Conservation (phyloP, 2,797 vertebrate species). For the Avahi laniger region DNA sequence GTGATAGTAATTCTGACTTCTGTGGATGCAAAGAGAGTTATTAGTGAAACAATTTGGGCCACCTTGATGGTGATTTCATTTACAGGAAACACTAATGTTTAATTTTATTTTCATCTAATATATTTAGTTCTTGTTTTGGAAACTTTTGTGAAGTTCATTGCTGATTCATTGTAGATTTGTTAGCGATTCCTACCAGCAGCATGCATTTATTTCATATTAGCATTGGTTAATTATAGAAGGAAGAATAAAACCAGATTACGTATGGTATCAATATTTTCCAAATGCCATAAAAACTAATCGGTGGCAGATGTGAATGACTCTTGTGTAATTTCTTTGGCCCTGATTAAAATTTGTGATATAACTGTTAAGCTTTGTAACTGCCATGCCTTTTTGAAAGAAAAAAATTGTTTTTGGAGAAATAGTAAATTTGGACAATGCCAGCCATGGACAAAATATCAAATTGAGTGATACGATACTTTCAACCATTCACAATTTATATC, state of each 20-base stretch:
- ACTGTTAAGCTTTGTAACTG: neutral
- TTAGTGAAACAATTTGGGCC: slow-evolving; percentile 59
- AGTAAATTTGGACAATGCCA: neutral
- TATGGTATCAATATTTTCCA: neutral
- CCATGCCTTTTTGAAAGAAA: neutral
- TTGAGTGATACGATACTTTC: neutral
- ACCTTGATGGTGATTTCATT: neutral
- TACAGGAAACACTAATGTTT: neutral
- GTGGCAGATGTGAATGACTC: neutral
- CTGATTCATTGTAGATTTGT: neutral
- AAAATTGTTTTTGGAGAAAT: neutral
- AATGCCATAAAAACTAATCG: neutral
- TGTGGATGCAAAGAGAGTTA: slow-evolving; percentile 41
- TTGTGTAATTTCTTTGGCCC: neutral
- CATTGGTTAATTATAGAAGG: neutral
- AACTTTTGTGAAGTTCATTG: neutral
- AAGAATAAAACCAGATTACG: neutral
- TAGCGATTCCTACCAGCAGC: neutral
- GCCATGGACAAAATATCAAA: neutral
- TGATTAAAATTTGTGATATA: neutral
- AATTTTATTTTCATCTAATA: neutral
- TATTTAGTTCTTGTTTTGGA: neutral
- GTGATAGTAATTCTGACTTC: slow-evolving; percentile 37
- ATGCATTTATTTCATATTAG: neutral
- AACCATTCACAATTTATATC: neutral